Conservation (phyloP, 2,888 invertebrate genomes). For the Nemapogon koenigi region DNA sequence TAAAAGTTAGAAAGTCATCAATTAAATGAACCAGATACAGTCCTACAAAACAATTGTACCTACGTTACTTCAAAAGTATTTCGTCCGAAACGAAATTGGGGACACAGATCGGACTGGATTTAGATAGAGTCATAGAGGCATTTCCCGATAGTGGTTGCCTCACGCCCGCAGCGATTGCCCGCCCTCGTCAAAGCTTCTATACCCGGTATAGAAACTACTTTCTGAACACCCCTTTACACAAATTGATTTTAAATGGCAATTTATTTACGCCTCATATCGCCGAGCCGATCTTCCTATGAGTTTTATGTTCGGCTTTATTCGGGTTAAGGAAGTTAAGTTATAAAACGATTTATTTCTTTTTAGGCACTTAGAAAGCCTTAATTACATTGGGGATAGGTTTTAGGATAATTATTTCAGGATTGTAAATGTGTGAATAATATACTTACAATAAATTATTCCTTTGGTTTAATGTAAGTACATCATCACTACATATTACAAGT, state of each 20-base stretch:
- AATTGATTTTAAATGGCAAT: constrained; percentile 66
- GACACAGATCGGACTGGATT: constrained; percentile 5
- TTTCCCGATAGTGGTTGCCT: constrained; percentile 7
- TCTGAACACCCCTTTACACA: constrained; percentile 56
- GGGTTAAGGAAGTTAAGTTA: constrained; percentile 58
- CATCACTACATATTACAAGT: too few relatives aligned
- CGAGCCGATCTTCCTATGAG: constrained; percentile 59
- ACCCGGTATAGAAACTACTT: constrained; percentile 44
- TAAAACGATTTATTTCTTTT: constrained; percentile 63
- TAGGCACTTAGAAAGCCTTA: constrained; percentile 39
- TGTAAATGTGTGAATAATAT: too few relatives aligned
- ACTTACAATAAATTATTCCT: too few relatives aligned
- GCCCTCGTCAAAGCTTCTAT: constrained; percentile 13
- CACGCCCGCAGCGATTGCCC: neutral
- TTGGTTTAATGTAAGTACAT: too few relatives aligned
- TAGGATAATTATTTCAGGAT: too few relatives aligned
- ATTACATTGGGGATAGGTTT: too few relatives aligned
- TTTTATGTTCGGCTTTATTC: constrained; percentile 57
- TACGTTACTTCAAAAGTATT: neutral
- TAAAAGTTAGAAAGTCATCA: too few relatives aligned
- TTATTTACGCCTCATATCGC: constrained; percentile 64
- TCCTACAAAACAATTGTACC: too few relatives aligned
- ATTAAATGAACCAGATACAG: too few relatives aligned
- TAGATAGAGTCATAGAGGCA: constrained; percentile 3
- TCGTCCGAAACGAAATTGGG: constrained; percentile 5